Evolutionary conservation across 2,888 invertebrate genomes (phyloP).

Genomic region (Urechis unicinctus): DNA sequence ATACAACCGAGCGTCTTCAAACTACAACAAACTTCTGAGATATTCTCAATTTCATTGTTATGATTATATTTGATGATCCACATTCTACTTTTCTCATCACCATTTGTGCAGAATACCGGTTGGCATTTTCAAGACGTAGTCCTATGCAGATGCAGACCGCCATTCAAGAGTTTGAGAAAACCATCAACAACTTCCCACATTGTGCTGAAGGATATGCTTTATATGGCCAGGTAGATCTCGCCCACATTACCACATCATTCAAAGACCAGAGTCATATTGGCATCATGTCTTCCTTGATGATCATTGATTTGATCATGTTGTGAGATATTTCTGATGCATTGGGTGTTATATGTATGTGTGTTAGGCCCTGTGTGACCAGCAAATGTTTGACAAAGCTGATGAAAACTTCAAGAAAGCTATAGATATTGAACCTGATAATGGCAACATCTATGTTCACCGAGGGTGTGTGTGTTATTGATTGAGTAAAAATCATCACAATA

Average conservation of each 20-base stretch:
- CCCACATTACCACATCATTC: not conserved
- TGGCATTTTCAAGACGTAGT: conserved; percentile 54
- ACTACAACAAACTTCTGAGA: too few species aligned
- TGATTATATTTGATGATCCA: too few species aligned
- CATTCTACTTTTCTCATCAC: not conserved
- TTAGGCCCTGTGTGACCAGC: conserved; percentile 72
- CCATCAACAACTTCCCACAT: conserved; percentile 72
- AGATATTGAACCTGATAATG: conserved; percentile 76
- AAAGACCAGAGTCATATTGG: not conserved
- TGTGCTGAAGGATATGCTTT: conserved; percentile 82
- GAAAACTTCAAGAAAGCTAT: conserved; percentile 73
- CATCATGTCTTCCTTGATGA: not conserved
- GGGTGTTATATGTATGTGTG: conserved; percentile 17
- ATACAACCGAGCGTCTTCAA: too few species aligned
- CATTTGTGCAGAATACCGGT: conserved; percentile 57
- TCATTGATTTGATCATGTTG: not conserved
- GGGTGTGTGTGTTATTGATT: conserved; percentile 53
- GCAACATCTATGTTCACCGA: conserved; percentile 79
- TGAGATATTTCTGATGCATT: not conserved
- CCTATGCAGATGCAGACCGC: conserved; percentile 55
- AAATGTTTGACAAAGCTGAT: conserved; percentile 77
- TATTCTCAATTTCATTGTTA: not conserved
- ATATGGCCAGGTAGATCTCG: conserved; percentile 81
- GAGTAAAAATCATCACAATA: too few species aligned
- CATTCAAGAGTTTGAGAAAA: conserved; percentile 61